Evolutionary conservation across 1,140 invertebrate genomes (phyloP).

Genomic region (Tetraneura akinire): DNA sequence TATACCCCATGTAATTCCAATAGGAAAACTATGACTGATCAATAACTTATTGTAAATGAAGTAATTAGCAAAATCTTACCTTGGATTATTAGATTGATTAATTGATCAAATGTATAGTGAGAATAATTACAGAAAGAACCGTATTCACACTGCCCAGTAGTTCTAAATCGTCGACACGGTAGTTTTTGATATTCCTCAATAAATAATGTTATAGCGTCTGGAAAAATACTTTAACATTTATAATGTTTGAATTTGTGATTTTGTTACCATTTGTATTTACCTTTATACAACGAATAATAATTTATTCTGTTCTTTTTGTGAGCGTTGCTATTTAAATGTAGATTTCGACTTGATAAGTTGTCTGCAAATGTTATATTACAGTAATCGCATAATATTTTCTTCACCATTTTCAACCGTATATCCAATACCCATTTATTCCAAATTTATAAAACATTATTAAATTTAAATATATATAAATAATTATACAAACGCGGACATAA

Average conservation of each 20-base stretch:
- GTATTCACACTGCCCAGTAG: constrained; percentile 37
- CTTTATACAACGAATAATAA: constrained; percentile 38
- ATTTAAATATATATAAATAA: too few relatives aligned
- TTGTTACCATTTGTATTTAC: background rate
- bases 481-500: constrained; percentile 29
- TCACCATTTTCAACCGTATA: constrained; percentile 48
- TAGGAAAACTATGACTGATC: background rate
- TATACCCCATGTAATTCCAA: background rate
- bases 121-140: constrained; percentile 42
- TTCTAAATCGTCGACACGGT: constrained; percentile 35
- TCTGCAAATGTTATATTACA: constrained; percentile 49
- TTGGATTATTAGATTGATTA: constrained; percentile 33
- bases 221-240: constrained; percentile 33
- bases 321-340: constrained; percentile 47
- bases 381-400: constrained; percentile 50
- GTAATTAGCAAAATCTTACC: constrained; percentile 2
- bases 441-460: constrained; percentile 48
- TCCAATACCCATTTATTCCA: background rate
- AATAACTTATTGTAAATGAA: background rate
- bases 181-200: constrained; percentile 33
- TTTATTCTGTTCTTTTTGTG: constrained; percentile 41
- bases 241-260: background rate
- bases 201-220: constrained; percentile 47
- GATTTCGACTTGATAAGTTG: constrained; percentile 42
- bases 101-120: constrained; percentile 41